phyloP scores from a whole-genome alignment of 1,140 invertebrate genomes.

The Atta texana region DNA sequence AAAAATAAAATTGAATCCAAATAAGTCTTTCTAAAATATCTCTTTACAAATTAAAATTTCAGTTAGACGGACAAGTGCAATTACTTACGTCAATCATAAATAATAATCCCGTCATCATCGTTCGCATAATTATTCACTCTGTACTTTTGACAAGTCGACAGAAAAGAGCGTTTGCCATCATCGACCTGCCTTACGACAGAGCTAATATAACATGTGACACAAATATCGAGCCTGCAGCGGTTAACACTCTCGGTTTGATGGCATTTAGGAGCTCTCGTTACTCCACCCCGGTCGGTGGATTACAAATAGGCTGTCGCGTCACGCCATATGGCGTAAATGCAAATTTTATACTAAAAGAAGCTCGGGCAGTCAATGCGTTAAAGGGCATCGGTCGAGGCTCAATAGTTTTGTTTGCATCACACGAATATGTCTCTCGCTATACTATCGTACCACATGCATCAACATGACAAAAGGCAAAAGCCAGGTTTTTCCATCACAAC shows the following conservation, averaged over 20 bases:
- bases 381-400: constrained; percentile 59
- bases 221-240: constrained; percentile 61
- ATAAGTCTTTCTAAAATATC: not conserved
- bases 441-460: constrained; percentile 50
- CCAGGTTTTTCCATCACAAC: constrained; percentile 25
- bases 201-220: constrained; percentile 63
- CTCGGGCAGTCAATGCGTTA: constrained; percentile 53
- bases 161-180: constrained; percentile 1
- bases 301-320: constrained; percentile 64
- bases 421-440: constrained; percentile 41
- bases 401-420: constrained; percentile 64
- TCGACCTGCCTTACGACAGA: constrained; percentile 54
- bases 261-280: constrained; percentile 67
- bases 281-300: constrained; percentile 61
- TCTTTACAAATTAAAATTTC: constrained; percentile 18
- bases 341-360: constrained; percentile 68
- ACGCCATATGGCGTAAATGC: constrained; percentile 68
- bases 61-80: not conserved
- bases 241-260: constrained; percentile 65
- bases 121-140: constrained; percentile 32
- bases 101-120: not conserved
- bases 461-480: constrained; percentile 59
- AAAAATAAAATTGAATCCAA: not conserved
- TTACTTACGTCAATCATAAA: constrained; percentile 13
- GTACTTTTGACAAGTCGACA: constrained; percentile 40